These are phyloP conservation scores for Paedocypris micromegethes DNA, from an alignment of 2,797 vertebrate genomes.

Conservation along the genomic window DNA sequence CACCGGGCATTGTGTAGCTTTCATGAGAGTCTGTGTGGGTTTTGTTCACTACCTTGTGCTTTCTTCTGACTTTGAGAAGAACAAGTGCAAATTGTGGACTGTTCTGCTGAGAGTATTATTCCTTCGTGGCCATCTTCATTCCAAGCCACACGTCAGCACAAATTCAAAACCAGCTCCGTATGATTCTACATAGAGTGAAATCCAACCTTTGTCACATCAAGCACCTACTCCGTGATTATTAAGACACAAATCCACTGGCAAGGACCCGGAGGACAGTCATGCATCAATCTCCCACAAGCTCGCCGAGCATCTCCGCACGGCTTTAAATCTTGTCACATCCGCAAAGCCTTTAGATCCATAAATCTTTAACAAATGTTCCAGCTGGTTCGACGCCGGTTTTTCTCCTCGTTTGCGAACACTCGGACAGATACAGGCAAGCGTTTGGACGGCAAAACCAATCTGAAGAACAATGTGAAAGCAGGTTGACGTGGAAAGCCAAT, in stretches of 20 bases:
- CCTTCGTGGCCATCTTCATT: not conserved
- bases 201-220: not conserved
- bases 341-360: slow-evolving; percentile 38
- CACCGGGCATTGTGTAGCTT: slow-evolving; percentile 58
- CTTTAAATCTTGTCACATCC: slow-evolving; percentile 48
- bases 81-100: slow-evolving; percentile 11
- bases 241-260: not conserved
- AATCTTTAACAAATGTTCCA: slow-evolving; percentile 52
- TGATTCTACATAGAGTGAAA: too few relatives aligned
- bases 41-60: slow-evolving; percentile 70
- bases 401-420: slow-evolving; percentile 20
- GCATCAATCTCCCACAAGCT: slow-evolving; percentile 9
- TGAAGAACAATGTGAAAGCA: slow-evolving; percentile 7
- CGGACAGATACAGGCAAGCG: slow-evolving; percentile 1
- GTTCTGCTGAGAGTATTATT: slow-evolving; percentile 33
- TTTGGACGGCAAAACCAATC: not conserved
- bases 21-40: slow-evolving; percentile 60
- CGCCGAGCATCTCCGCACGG: slow-evolving; percentile 44
- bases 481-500: slow-evolving; percentile 49
- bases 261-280: not conserved
- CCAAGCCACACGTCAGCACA: too few relatives aligned
- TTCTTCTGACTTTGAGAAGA: slow-evolving; percentile 43
- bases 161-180: too few relatives aligned
- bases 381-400: slow-evolving; percentile 39
- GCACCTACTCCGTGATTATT: not conserved